Conservation (phyloP, 1,140 invertebrate genomes). For the Adoxophyes honmai region DNA sequence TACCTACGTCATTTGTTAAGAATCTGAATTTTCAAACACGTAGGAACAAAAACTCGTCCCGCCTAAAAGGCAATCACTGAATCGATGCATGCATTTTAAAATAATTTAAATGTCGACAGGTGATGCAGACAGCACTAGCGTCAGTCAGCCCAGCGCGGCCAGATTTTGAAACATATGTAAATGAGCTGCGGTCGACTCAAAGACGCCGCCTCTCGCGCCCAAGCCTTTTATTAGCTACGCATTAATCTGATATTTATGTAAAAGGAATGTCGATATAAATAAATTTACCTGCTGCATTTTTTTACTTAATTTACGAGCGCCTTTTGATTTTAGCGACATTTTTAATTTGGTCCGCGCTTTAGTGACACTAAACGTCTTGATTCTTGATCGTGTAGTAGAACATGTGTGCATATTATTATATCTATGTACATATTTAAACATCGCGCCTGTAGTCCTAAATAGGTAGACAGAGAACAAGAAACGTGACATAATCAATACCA, state of each 20-base stretch:
- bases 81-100: conserved; percentile 18
- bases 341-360: conserved; percentile 1
- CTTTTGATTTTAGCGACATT: conserved; percentile 12
- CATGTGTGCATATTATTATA: background rate
- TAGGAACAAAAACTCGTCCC: background rate
- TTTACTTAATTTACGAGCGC: background rate
- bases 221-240: conserved; percentile 49
- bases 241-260: conserved; percentile 33
- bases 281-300: conserved; percentile 10
- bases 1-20: too few species aligned
- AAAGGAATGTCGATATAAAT: conserved; percentile 28
- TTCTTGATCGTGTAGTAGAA: background rate
- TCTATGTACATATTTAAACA: too few species aligned
- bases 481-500: too few species aligned
- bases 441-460: too few species aligned
- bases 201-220: conserved; percentile 43
- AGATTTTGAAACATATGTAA: conserved; percentile 70
- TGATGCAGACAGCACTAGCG: conserved; percentile 33
- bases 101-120: conserved; percentile 31
- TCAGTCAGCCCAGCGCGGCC: conserved; percentile 34
- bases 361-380: background rate
- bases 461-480: too few species aligned
- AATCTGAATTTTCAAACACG: background rate
- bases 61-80: background rate
- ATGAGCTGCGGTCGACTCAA: conserved; percentile 51